phyloP scores from a whole-genome alignment of 2,113 vertebrate genomes.

The Hypomesus transpacificus region DNA sequence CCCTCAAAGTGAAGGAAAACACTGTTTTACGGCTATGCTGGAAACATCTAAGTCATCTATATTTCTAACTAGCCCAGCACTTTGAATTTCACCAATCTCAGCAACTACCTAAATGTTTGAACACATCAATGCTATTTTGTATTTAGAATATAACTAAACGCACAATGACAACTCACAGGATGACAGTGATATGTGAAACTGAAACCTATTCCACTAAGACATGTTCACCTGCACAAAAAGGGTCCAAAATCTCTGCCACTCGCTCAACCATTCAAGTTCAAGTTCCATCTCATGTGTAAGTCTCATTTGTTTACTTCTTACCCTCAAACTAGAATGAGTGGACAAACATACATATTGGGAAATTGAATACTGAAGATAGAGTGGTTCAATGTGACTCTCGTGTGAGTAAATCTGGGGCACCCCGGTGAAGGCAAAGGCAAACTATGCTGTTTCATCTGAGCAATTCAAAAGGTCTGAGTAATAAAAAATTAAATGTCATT shows the following conservation, averaged over 20 bases:
- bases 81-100: constrained; percentile 51
- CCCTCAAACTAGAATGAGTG: too few species aligned
- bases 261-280: too few species aligned
- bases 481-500: constrained; percentile 59
- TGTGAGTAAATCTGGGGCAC: constrained; percentile 26
- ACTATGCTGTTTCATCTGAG: constrained; percentile 56
- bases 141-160: constrained; percentile 66
- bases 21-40: constrained; percentile 8
- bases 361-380: neutral
- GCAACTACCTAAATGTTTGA: constrained; percentile 64
- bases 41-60: constrained; percentile 50
- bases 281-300: too few species aligned
- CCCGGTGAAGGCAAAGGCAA: constrained; percentile 1
- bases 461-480: constrained; percentile 53
- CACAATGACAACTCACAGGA: constrained; percentile 68
- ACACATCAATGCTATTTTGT: constrained; percentile 76
- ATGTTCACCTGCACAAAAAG: neutral
- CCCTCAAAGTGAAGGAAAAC: constrained; percentile 38
- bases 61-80: constrained; percentile 66
- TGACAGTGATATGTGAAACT: constrained; percentile 65
- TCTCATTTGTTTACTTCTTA: too few species aligned
- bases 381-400: constrained; percentile 34
- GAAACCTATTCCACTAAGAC: neutral
- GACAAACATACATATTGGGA: too few species aligned
- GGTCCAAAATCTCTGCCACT: too few species aligned